Evolutionary conservation across 2,113 vertebrate species (phyloP), one percentile per base, ranked within the genome.

Genomic region (Halichoerus grypus): DNA sequence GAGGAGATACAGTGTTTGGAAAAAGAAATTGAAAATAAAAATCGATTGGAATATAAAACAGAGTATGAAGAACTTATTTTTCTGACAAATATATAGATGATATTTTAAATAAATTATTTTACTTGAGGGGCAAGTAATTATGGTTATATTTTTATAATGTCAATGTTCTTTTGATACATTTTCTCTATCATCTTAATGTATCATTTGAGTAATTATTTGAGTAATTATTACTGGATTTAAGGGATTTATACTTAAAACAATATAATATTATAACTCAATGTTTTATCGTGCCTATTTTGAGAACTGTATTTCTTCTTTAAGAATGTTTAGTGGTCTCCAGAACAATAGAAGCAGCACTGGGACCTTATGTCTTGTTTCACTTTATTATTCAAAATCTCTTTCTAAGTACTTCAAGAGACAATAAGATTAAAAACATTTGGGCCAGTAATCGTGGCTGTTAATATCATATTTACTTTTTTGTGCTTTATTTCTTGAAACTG

Each of bases 11-110:
- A 74, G 26, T 89, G 1, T 81, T 18, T 81, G 82, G 55, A 94
- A 85, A 88, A 82, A 91, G 49, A 91, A 91, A 92, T 74, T 85
- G 49, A 89, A 80, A 85, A 39, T 82, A 81, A 95, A 87, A 67
- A 42, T 53, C 55, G 84, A 5, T 77, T 88, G 61, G 57, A 1
- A 72, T 51, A 63, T 77, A 84, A 65, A 91, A 74, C 13, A 94
- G 11, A 57, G 2, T 85, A 8, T 80, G 55, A 94, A 86, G 46
- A 80, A 88, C 8, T 88, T 88, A 49, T 83, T 65, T 97, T 83
- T 93, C 28, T 49, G 36, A 82, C 76, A 14, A 53, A 63, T 26
- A 15, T 69, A 55, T n/a, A 53, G 7, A 36, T 15, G 10, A 33
- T 19, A 92, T 46, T 90, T 95, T 96, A 80, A 46, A 72, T 88